phyloP scores from a whole-genome alignment of 2,797 vertebrate genomes.

The Ibycter americanus region DNA sequence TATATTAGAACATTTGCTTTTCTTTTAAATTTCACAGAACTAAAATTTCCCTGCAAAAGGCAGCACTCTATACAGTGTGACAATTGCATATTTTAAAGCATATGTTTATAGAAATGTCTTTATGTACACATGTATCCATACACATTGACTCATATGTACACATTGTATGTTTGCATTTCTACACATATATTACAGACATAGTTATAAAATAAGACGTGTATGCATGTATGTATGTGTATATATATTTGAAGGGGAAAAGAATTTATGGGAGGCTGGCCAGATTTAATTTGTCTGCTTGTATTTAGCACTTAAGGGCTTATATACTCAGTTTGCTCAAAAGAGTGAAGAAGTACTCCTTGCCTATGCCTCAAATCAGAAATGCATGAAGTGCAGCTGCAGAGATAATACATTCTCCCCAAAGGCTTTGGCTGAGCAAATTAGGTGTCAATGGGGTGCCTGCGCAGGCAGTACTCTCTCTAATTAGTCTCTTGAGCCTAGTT shows the following conservation, averaged over 20 bases:
- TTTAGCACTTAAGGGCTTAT: conserved; percentile 78
- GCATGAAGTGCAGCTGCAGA: conserved; percentile 86
- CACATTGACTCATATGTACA: neutral
- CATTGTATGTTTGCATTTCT: neutral
- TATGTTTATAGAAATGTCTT: neutral
- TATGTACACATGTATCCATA: neutral
- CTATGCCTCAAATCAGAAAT: conserved; percentile 82
- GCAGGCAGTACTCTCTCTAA: conserved; percentile 86
- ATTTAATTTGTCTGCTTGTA: conserved; percentile 77
- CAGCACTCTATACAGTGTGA: neutral
- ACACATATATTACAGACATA: neutral
- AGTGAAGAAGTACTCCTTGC: conserved; percentile 77
- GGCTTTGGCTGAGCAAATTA: conserved; percentile 88
- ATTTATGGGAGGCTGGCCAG: conserved; percentile 40
- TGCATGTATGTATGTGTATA: neutral
- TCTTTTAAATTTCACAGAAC: neutral
- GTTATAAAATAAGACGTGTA: neutral
- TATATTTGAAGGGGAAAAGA: conserved; percentile 42
- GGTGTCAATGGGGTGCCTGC: conserved; percentile 87
- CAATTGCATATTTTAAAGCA: neutral
- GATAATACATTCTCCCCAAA: conserved; percentile 87
- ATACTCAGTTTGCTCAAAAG: conserved; percentile 77
- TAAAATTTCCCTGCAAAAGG: neutral
- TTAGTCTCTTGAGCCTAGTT: conserved; percentile 88
- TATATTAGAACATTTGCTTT: neutral